Evolutionary conservation across 2,888 invertebrate genomes (phyloP).

Genomic region (Parascotia fuliginaria): DNA sequence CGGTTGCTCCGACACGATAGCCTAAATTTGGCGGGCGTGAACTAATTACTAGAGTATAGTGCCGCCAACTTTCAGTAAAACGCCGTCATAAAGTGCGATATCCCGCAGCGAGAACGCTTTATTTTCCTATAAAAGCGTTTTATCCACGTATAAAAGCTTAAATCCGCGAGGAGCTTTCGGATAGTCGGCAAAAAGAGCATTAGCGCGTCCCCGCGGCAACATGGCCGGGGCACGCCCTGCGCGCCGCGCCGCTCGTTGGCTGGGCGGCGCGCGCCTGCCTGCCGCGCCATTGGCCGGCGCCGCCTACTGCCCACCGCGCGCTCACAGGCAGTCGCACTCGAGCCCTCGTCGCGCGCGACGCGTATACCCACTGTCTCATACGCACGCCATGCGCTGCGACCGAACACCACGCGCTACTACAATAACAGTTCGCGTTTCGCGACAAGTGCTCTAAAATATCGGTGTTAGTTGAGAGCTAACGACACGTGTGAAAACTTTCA

Average conservation of each 20-base stretch:
- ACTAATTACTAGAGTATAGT: conserved; percentile 75
- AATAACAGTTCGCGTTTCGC: conserved; percentile 19
- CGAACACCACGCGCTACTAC: conserved; percentile 26
- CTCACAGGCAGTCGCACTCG: conserved; percentile 55
- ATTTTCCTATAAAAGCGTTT: conserved; percentile 85
- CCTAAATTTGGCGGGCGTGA: conserved; percentile 70
- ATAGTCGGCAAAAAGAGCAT: conserved; percentile 82
- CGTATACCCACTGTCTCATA: conserved; percentile 24
- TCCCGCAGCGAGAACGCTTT: conserved; percentile 83
- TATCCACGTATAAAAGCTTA: conserved; percentile 85
- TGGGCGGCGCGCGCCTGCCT: conserved; percentile 53
- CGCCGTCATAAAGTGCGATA: conserved; percentile 81
- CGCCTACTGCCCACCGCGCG: conserved; percentile 52
- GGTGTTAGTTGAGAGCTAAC: conserved; percentile 8
- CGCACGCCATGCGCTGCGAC: conserved; percentile 23
- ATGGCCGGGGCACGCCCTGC: conserved; percentile 79
- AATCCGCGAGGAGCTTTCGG: conserved; percentile 84
- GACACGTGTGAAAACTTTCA: conserved; percentile 1
- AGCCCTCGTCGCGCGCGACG: conserved; percentile 52
- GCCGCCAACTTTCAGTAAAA: conserved; percentile 83
- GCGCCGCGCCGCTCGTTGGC: conserved; percentile 52
- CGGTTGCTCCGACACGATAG: conserved; percentile 48
- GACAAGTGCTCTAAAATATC: background rate
- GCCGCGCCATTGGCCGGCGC: conserved; percentile 50
- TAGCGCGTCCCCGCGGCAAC: conserved; percentile 71